Conservation (phyloP, 2,888 invertebrate genomes). For the Campoletis raptor region DNA sequence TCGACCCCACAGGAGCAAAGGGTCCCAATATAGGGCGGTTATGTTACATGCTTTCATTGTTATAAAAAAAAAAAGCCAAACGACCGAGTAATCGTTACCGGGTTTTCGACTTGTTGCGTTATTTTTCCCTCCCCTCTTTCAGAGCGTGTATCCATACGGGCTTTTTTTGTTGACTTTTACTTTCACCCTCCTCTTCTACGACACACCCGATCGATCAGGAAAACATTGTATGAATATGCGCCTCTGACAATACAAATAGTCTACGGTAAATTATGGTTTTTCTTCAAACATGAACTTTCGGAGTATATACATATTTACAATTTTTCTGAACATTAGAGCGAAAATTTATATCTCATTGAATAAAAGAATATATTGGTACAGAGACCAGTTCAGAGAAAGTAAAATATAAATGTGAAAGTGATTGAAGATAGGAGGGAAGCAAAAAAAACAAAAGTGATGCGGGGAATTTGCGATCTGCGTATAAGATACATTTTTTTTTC, state of each 20-base stretch:
- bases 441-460: conserved; percentile 1
- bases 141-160: not conserved
- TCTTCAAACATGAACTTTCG: conserved; percentile 21
- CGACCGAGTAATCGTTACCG: conserved; percentile 54
- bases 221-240: not conserved
- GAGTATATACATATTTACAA: conserved; percentile 37
- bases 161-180: conserved; percentile 38
- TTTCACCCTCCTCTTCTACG: conserved; percentile 42
- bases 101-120: conserved; percentile 61
- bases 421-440: not conserved
- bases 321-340: conserved; percentile 32
- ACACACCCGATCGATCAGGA: conserved; percentile 51
- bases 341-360: conserved; percentile 36
- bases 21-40: conserved; percentile 25
- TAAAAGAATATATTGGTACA: conserved; percentile 40
- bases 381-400: conserved; percentile 53
- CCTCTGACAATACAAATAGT: conserved; percentile 44
- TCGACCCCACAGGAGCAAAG: conserved; percentile 30
- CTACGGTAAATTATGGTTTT: conserved; percentile 55
- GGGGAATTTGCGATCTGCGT: not conserved
- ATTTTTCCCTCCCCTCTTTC: conserved; percentile 39
- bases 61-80: conserved; percentile 43
- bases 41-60: conserved; percentile 51
- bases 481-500: not conserved
- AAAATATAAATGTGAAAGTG: conserved; percentile 18